phyloP scores from a whole-genome alignment of 2,888 invertebrate genomes.

The Chydorus sphaericus region DNA sequence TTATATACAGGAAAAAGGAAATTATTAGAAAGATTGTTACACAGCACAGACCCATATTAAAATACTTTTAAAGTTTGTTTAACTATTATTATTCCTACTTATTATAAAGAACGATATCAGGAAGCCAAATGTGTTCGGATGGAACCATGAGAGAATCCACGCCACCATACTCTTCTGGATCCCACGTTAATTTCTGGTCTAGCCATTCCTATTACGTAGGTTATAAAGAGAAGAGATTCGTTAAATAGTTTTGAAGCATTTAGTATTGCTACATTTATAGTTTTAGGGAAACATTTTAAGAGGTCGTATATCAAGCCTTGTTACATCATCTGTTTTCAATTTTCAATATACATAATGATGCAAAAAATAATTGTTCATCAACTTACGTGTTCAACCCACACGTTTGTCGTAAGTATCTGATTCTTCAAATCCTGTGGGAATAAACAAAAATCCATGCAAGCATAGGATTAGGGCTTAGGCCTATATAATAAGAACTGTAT shows the following conservation, averaged over 20 bases:
- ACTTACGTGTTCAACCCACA: conserved; percentile 88
- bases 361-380: too few species aligned
- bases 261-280: too few species aligned
- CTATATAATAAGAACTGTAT: too few species aligned
- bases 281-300: too few species aligned
- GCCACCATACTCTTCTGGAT: conserved; percentile 85
- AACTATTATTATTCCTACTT: conserved; percentile 49
- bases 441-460: not conserved
- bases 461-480: too few species aligned
- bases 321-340: too few species aligned
- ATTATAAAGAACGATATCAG: conserved; percentile 95
- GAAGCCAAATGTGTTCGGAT: conserved; percentile 92
- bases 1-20: not conserved
- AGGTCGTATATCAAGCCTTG: too few species aligned
- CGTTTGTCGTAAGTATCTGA: conserved; percentile 85
- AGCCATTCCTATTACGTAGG: conserved; percentile 82
- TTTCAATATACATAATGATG: too few species aligned
- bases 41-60: not conserved
- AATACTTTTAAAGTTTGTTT: not conserved
- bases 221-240: conserved; percentile 6
- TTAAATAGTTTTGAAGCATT: too few species aligned
- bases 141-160: conserved; percentile 88
- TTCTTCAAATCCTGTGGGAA: conserved; percentile 76
- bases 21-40: not conserved
- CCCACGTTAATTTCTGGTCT: conserved; percentile 92